Evolutionary conservation across 2,797 vertebrate species (phyloP).

Genomic region (Pseudopleuronectes americanus): DNA sequence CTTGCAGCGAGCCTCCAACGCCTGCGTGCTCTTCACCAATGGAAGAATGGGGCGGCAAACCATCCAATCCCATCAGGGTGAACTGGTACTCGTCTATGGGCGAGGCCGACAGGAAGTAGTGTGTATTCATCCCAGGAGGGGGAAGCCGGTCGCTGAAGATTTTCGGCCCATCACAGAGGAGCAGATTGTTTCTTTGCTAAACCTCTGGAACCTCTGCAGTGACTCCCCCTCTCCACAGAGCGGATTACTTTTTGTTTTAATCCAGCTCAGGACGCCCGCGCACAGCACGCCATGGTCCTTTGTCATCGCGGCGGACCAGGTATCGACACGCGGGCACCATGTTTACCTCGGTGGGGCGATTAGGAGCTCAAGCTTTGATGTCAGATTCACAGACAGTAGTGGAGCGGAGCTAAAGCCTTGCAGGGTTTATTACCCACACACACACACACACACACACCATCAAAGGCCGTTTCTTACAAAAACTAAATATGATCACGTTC

Average conservation of each 20-base stretch:
- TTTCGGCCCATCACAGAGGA: slow-evolving; percentile 34
- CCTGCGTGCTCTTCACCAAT: background rate
- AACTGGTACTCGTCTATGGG: background rate
- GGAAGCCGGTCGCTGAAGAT: slow-evolving; percentile 33
- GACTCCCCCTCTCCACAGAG: slow-evolving; percentile 54
- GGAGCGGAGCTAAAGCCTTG: slow-evolving; percentile 59
- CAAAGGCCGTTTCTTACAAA: background rate
- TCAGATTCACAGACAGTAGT: slow-evolving; percentile 70
- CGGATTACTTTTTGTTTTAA: slow-evolving; percentile 78
- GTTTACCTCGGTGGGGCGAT: slow-evolving; percentile 74
- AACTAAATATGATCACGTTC: background rate
- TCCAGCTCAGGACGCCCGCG: slow-evolving; percentile 71
- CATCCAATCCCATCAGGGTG: slow-evolving; percentile 7
- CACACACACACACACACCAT: no score
- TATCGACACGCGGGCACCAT: slow-evolving; percentile 58
- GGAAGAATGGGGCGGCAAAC: no score
- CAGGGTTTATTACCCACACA: slow-evolving; percentile 9
- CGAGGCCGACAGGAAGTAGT: slow-evolving; percentile 6
- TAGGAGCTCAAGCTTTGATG: slow-evolving; percentile 75
- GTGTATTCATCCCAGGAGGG: slow-evolving; percentile 10
- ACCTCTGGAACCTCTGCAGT: slow-evolving; percentile 58
- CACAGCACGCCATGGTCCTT: slow-evolving; percentile 46
- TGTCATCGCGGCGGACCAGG: slow-evolving; percentile 61
- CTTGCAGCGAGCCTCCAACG: background rate
- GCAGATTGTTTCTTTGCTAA: slow-evolving; percentile 66